phyloP scores from a whole-genome alignment of 2,113 vertebrate genomes.

The Macaca nemestrina region DNA sequence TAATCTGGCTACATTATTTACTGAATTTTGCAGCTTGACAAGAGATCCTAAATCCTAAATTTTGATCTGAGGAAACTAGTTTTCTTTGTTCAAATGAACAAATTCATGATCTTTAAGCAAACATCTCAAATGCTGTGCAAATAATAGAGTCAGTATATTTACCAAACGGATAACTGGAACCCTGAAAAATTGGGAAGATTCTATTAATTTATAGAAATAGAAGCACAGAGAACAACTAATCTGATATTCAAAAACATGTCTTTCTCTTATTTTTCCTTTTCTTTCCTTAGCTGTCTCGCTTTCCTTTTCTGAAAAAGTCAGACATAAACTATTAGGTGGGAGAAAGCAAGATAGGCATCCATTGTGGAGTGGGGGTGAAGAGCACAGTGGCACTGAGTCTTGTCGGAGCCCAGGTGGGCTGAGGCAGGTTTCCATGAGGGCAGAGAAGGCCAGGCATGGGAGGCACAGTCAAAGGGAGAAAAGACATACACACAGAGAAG shows the following conservation, averaged over 20 bases:
- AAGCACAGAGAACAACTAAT: background rate
- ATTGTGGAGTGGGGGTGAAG: rapidly evolving
- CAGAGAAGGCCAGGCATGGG: no score
- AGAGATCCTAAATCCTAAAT: background rate
- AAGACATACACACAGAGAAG: rapidly evolving
- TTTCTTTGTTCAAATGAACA: background rate
- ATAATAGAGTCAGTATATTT: background rate
- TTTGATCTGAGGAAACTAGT: background rate
- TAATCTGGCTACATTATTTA: background rate
- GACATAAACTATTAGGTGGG: background rate
- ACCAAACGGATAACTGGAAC: background rate
- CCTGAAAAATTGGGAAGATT: background rate
- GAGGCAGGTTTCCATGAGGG: background rate
- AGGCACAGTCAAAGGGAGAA: no score
- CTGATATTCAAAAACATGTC: background rate
- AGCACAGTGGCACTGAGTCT: background rate
- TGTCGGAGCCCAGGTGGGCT: background rate
- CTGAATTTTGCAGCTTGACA: background rate
- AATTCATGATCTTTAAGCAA: background rate
- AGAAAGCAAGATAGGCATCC: background rate
- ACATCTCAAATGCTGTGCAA: background rate
- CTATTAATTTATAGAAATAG: background rate
- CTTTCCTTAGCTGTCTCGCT: background rate
- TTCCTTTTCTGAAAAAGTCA: background rate
- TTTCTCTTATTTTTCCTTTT: background rate